Conservation (phyloP, 2,797 vertebrate species). For the Bryconaethiops microstoma region DNA sequence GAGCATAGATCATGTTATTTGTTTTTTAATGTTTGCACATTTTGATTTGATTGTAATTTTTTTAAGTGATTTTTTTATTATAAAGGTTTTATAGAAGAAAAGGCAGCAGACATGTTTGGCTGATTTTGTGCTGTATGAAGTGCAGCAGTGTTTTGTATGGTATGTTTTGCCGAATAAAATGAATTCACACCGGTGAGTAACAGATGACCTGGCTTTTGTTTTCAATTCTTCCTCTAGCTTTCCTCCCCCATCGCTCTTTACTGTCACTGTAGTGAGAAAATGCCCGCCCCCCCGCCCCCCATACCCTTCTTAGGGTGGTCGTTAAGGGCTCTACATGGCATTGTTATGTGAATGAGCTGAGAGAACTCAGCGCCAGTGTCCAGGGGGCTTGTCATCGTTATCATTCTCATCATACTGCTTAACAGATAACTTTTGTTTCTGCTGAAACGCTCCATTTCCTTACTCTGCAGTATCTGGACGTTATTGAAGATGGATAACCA, state of each 20-base stretch:
- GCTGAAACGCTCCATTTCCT: no score
- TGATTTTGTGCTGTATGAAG: background rate
- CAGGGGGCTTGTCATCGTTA: no score
- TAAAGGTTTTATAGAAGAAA: background rate
- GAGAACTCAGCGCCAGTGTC: background rate
- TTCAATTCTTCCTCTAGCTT: background rate
- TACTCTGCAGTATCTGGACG: no score
- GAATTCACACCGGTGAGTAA: background rate
- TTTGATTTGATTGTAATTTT: background rate
- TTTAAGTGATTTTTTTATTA: background rate
- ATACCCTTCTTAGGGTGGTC: background rate
- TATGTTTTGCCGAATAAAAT: background rate
- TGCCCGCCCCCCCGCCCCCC: background rate
- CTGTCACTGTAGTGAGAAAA: background rate
- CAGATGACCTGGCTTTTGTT: background rate
- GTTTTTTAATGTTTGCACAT: background rate
- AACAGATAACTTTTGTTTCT: no score
- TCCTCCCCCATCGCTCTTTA: no score
- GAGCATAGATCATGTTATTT: background rate
- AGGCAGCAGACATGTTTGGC: background rate
- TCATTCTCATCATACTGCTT: no score
- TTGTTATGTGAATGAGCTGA: background rate
- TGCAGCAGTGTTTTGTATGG: background rate
- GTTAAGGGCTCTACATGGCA: background rate
- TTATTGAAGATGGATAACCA: no score